Conservation (phyloP, 2,113 vertebrate species). For the Labeo rohita region DNA sequence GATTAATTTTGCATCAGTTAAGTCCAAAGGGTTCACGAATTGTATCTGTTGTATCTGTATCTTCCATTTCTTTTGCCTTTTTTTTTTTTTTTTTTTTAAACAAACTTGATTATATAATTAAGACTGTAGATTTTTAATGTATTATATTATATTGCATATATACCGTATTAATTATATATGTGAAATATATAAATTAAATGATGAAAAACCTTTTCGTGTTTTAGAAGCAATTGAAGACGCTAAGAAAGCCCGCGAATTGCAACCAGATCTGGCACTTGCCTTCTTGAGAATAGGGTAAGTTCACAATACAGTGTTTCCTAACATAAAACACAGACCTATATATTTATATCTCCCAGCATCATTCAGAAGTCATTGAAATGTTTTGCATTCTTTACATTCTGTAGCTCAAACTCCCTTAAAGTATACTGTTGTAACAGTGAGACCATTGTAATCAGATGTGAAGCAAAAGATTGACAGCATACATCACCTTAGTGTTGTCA, state of each 20-base stretch:
- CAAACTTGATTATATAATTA: no score
- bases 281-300: constrained; percentile 89
- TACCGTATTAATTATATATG: no score
- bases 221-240: constrained; percentile 87
- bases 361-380: neutral
- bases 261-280: constrained; percentile 82
- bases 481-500: neutral
- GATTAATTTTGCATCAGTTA: no score
- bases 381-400: neutral
- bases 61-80: no score
- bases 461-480: neutral
- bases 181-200: no score
- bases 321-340: neutral
- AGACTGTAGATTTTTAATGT: no score
- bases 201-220: constrained; percentile 40
- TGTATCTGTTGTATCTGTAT: no score
- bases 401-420: neutral
- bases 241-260: constrained; percentile 86
- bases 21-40: no score
- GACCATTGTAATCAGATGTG: neutral
- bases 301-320: neutral
- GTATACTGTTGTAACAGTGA: neutral
- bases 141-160: no score
- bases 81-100: no score
- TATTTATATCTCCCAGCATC: neutral